phyloP scores from a whole-genome alignment of 2,888 invertebrate species.

The Schizaphis graminum region DNA sequence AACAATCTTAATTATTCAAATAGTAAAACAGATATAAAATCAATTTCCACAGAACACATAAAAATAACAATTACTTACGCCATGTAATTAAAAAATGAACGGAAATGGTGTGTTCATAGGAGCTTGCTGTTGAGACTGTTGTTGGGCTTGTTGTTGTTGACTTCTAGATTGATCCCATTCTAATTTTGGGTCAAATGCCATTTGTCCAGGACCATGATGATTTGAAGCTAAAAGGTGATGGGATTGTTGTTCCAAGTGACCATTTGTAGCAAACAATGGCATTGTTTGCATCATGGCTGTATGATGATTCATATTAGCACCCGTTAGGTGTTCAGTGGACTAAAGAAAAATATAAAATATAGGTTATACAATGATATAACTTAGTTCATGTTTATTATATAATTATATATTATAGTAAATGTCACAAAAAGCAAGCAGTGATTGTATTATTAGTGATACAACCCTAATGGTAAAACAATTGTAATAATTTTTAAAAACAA shows the following conservation, averaged over 20 bases:
- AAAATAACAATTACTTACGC: conserved; percentile 46
- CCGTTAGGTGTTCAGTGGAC: conserved; percentile 52
- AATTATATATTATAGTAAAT: background rate
- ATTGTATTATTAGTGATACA: background rate
- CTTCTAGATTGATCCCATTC: conserved; percentile 64
- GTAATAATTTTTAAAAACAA: background rate
- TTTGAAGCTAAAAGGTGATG: conserved; percentile 59
- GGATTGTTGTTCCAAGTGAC: conserved; percentile 61
- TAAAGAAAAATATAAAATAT: background rate
- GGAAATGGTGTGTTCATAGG: conserved; percentile 63
- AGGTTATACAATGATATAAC: no score
- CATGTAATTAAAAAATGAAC: conserved; percentile 57
- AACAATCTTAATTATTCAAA: background rate
- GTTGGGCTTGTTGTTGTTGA: conserved; percentile 62
- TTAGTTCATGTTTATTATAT: background rate
- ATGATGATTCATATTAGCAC: conserved; percentile 55
- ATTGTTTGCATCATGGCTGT: conserved; percentile 64
- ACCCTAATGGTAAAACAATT: background rate
- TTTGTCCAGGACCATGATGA: conserved; percentile 59
- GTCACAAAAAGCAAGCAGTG: background rate
- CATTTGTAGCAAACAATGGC: conserved; percentile 60
- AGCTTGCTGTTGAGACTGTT: conserved; percentile 61
- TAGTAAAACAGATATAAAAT: background rate
- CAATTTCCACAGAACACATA: background rate
- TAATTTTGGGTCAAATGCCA: conserved; percentile 61